Evolutionary conservation across 1,140 invertebrate species (phyloP), one percentile per base, ranked within the genome.

Genomic region (Lethrus apterus): DNA sequence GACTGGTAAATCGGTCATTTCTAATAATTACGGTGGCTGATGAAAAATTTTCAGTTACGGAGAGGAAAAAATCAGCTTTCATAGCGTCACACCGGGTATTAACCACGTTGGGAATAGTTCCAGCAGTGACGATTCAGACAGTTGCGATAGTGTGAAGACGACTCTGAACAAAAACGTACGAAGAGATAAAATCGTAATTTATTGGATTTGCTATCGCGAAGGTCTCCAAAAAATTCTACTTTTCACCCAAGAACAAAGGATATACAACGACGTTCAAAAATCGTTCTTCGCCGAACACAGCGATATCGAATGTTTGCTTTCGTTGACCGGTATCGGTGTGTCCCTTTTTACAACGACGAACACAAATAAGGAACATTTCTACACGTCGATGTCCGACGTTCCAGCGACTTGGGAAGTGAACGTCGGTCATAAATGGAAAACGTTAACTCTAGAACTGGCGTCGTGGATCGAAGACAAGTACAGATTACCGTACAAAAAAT

Each of bases 401-500:
- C 74, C 84, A 1, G 78, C 87, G 0, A 72, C 81, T 44, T 92
- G 88, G 88, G 84, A 89, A 65, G 77, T 90, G 0, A 82, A 83
- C 58, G 79, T 89, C 2, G 80, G 82, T 23, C 79, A 80, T 57
- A 77, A 77, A 50, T 89, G 85, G 86, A 89, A 87, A 60, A 73
- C 79, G 33, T 66, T 89, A 4, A 83, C 80, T 2, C 66, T 86
- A 19, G 86, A 89, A 59, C 60, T 89, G 4, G 81, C 83, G 4
- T 76, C 83, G 0, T 89, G 86, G 86, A 72, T 89, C 24, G 88
- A 89, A 68, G 84, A 89, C 44, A 83, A 85, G 60, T 89, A 82
- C 69, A 71, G 70, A 51, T 72, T 77, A 32, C 78, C 80, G 24
- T 72, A 77, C 40, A 78, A 79, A 50, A 78, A 77, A 58, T 84